phyloP scores from a whole-genome alignment of 2,888 invertebrate species.

The Stenurella melanura region DNA sequence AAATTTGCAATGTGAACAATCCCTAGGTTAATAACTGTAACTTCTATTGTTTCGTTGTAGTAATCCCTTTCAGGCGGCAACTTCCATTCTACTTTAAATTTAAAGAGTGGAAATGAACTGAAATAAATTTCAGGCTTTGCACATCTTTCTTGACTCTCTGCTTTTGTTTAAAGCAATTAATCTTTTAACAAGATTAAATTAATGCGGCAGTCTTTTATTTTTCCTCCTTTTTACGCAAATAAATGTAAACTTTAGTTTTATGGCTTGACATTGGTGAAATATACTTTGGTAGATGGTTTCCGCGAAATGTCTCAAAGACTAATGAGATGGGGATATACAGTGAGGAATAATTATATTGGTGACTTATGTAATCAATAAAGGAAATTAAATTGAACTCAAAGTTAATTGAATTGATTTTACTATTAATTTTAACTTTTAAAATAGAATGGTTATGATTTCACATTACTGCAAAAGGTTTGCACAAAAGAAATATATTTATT shows the following conservation, averaged over 20 bases:
- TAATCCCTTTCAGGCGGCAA: conserved; percentile 55
- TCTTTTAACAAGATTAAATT: conserved; percentile 60
- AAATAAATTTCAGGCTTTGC: conserved; percentile 61
- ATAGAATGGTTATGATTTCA: too few relatives aligned
- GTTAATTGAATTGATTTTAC: too few relatives aligned
- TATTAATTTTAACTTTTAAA: too few relatives aligned
- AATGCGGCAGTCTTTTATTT: conserved; percentile 49
- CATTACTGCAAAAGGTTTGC: too few relatives aligned
- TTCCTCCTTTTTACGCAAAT: conserved; percentile 46
- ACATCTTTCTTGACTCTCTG: conserved; percentile 60
- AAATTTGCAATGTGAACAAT: conserved; percentile 53
- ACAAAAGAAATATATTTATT: too few relatives aligned
- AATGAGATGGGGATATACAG: conserved; percentile 42
- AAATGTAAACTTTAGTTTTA: conserved; percentile 52
- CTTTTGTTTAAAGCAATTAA: conserved; percentile 61
- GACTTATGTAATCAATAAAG: too few relatives aligned
- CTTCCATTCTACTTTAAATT: conserved; percentile 58
- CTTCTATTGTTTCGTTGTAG: conserved; percentile 58
- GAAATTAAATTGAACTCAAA: too few relatives aligned
- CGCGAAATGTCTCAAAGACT: conserved; percentile 31
- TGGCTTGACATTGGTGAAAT: conserved; percentile 48
- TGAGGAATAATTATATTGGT: conserved; percentile 3
- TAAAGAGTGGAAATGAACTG: conserved; percentile 62
- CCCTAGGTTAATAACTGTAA: conserved; percentile 56
- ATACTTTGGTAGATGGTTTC: conserved; percentile 45